phyloP scores from a whole-genome alignment of 2,888 invertebrate species.

The Apodemia zela region DNA sequence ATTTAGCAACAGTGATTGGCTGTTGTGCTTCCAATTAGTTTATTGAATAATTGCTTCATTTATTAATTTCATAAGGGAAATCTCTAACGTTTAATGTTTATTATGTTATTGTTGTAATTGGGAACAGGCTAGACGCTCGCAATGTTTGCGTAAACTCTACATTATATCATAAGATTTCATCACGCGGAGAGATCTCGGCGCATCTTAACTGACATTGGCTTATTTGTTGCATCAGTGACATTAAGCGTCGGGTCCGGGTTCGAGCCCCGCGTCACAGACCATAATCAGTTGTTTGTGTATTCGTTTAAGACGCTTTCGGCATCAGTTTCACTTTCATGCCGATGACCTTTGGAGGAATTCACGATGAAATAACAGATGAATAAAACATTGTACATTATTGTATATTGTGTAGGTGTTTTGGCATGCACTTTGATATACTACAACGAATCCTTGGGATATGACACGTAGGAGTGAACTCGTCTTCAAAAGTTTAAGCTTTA shows the following conservation, averaged over 20 bases:
- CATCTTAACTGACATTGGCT: constrained; percentile 53
- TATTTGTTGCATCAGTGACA: constrained; percentile 53
- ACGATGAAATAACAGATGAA: constrained; percentile 61
- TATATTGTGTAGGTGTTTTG: constrained; percentile 8
- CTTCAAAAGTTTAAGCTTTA: no score
- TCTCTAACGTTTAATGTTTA: constrained; percentile 10
- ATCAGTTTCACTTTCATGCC: constrained; percentile 71
- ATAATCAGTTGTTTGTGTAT: constrained; percentile 44
- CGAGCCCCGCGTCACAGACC: constrained; percentile 35
- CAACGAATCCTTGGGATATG: not conserved
- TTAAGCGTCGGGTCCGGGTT: constrained; percentile 45
- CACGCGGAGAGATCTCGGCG: constrained; percentile 26
- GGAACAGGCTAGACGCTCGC: constrained; percentile 25
- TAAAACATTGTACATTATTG: constrained; percentile 46
- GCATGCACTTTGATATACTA: not conserved
- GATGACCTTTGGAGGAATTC: constrained; percentile 68
- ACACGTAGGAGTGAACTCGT: no score
- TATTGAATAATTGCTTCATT: not conserved
- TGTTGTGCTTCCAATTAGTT: not conserved
- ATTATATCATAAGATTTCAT: constrained; percentile 47
- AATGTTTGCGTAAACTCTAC: constrained; percentile 48
- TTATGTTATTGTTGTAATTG: constrained; percentile 14
- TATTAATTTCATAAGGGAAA: constrained; percentile 5
- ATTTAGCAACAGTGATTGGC: constrained; percentile 7
- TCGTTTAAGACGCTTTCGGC: constrained; percentile 63